Conservation (phyloP, 1,140 invertebrate genomes). For the Berghia stephanieae region DNA sequence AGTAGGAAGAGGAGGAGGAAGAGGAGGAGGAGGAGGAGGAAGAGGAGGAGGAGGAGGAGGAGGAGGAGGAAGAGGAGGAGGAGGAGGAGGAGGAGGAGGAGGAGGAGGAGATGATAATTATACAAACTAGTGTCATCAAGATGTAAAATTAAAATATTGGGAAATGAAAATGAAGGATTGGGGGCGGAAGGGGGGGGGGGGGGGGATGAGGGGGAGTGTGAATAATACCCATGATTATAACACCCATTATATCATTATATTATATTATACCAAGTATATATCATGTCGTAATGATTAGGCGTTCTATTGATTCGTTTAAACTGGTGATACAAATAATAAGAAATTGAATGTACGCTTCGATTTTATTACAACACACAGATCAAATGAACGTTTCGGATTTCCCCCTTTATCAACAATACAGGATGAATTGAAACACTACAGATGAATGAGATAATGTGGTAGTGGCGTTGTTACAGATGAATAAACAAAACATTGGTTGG, state of each 20-base stretch:
- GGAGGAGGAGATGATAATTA: neutral
- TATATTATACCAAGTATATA: too few relatives aligned
- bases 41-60: neutral
- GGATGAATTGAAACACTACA: too few relatives aligned
- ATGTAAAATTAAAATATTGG: neutral
- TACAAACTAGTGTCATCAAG: neutral
- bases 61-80: neutral
- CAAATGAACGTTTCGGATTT: constrained; percentile 7
- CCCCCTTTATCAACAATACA: too few relatives aligned
- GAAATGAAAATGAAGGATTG: neutral
- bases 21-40: neutral
- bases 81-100: neutral
- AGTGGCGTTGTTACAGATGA: too few relatives aligned
- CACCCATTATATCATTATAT: too few relatives aligned
- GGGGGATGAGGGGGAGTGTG: neutral
- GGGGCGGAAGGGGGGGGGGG: neutral
- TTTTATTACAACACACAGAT: neutral
- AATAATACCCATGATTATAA: neutral
- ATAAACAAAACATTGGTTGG: too few relatives aligned
- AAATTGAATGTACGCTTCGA: neutral
- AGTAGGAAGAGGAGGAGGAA: neutral
- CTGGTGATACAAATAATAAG: neutral
- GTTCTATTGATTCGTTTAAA: too few relatives aligned
- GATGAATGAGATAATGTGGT: too few relatives aligned
- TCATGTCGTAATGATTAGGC: too few relatives aligned